Evolutionary conservation across 2,113 vertebrate genomes (phyloP).

Genomic region (Elephantulus edwardii): DNA sequence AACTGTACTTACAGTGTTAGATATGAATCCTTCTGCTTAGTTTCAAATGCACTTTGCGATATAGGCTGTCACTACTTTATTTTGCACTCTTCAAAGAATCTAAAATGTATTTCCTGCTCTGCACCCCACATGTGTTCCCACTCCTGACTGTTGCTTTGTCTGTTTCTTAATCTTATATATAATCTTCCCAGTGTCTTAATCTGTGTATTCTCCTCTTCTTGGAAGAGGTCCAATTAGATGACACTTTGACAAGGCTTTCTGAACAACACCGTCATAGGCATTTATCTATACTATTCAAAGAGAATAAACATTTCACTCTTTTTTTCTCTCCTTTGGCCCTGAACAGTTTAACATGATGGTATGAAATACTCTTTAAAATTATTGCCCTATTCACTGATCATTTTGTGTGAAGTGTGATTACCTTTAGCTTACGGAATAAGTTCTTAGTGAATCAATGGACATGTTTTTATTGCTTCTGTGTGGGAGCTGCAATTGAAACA

Average conservation of each 20-base stretch:
- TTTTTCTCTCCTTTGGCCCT: background rate
- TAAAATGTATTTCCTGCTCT: background rate
- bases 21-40: background rate
- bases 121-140: background rate
- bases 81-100: background rate
- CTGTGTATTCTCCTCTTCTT: background rate
- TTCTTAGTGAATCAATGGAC: background rate
- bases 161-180: background rate
- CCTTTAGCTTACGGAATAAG: background rate
- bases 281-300: background rate
- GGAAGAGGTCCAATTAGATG: background rate
- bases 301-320: background rate
- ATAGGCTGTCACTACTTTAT: background rate
- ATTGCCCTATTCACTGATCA: background rate
- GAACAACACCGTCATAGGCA: background rate
- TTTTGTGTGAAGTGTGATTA: background rate
- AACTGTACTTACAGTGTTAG: background rate
- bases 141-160: background rate
- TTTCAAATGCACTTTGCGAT: background rate
- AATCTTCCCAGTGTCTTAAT: background rate
- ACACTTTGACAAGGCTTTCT: background rate
- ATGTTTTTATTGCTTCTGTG: background rate
- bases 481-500: background rate
- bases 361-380: background rate
- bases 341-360: background rate